Evolutionary conservation across 2,113 vertebrate species (phyloP).

Genomic region (Ginglymostoma cirratum): DNA sequence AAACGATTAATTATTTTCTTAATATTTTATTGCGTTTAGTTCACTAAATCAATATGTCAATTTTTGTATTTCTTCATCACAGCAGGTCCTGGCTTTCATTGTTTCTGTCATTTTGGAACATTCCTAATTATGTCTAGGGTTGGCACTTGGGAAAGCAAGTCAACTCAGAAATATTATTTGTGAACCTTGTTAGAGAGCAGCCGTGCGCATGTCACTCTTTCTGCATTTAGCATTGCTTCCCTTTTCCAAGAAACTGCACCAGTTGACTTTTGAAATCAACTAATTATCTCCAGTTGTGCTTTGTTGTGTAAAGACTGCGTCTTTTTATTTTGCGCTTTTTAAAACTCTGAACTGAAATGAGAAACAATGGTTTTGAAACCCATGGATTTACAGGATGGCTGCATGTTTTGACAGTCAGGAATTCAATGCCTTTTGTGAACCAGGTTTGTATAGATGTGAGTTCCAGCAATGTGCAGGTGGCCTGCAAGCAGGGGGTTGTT

Average conservation of each 20-base stretch:
- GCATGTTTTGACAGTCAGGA: too few relatives aligned
- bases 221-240: neutral
- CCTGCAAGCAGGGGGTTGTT: too few relatives aligned
- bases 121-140: neutral
- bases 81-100: neutral
- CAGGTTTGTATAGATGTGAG: too few relatives aligned
- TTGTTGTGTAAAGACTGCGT: neutral
- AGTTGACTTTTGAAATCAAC: neutral
- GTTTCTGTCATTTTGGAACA: neutral
- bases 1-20: constrained; percentile 5
- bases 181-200: neutral
- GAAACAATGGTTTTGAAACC: too few relatives aligned
- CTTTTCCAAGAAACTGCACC: neutral
- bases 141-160: neutral
- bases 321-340: too few relatives aligned
- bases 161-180: neutral
- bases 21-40: neutral
- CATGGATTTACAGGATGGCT: too few relatives aligned
- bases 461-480: too few relatives aligned
- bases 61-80: neutral
- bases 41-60: constrained; percentile 2
- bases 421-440: too few relatives aligned
- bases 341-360: too few relatives aligned
- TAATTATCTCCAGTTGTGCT: neutral
- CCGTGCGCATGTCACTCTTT: neutral